Evolutionary conservation across 2,888 invertebrate genomes (phyloP).

Genomic region (Rhagophthalmus giganteus): DNA sequence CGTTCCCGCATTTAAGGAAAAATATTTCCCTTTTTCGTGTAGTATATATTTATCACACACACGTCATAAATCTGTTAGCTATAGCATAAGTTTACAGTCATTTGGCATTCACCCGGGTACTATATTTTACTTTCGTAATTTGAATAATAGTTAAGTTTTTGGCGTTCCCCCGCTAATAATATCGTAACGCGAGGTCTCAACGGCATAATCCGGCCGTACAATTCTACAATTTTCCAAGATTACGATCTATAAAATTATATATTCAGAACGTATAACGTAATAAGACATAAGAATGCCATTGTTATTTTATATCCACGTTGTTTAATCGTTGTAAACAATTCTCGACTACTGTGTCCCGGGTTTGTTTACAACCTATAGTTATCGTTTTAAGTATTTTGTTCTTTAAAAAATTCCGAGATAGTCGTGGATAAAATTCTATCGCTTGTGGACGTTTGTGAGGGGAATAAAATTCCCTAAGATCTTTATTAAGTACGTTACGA

Average conservation of each 20-base stretch:
- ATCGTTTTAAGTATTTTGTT: too few relatives aligned
- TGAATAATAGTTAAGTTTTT: constrained; percentile 33
- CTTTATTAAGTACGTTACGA: constrained; percentile 2
- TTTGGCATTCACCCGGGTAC: constrained; percentile 30
- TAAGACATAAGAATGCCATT: constrained; percentile 28
- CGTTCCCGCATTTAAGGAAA: too few relatives aligned
- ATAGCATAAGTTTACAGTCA: constrained; percentile 11
- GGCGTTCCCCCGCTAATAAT: constrained; percentile 31
- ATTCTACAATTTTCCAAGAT: constrained; percentile 32
- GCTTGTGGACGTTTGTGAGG: too few relatives aligned
- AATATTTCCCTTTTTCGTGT: too few relatives aligned
- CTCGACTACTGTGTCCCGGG: too few relatives aligned
- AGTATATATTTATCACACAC: too few relatives aligned
- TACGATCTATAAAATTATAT: constrained; percentile 39
- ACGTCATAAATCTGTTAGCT: not conserved
- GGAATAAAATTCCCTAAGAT: too few relatives aligned
- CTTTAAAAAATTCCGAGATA: too few relatives aligned
- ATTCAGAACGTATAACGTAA: constrained; percentile 35
- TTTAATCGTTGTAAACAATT: too few relatives aligned
- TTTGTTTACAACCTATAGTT: too few relatives aligned
- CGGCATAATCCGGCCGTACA: constrained; percentile 27
- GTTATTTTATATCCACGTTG: constrained; percentile 17
- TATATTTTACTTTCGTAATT: constrained; percentile 30
- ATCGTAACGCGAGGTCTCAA: constrained; percentile 30
- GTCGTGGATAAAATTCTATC: too few relatives aligned